Evolutionary conservation across 2,113 vertebrate genomes (phyloP).

Genomic region (Paramisgurnus dabryanus): DNA sequence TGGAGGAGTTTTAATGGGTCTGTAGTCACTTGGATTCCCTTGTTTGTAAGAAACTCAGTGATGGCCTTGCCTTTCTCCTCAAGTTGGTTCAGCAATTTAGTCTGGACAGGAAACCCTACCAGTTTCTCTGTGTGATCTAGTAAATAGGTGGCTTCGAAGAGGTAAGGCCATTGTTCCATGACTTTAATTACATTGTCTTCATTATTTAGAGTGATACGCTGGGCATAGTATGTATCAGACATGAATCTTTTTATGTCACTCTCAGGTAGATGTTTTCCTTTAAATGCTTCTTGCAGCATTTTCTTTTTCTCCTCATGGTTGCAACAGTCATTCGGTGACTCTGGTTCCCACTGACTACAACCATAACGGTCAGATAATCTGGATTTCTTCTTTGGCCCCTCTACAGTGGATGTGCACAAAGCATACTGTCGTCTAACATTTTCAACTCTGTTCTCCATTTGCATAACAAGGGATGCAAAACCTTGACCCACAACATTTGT

Average conservation of each 20-base stretch:
- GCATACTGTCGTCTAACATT: background rate
- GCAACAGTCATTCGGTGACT: background rate
- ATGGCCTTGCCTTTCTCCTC: background rate
- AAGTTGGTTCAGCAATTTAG: background rate
- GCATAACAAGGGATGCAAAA: constrained; percentile 6
- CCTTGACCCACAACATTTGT: background rate
- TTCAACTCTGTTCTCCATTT: constrained; percentile 15
- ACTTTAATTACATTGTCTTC: background rate
- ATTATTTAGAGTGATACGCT: constrained; percentile 1
- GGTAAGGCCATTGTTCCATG: constrained; percentile 6
- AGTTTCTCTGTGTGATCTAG: constrained; percentile 15
- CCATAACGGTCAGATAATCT: background rate
- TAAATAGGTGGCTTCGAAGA: constrained; percentile 24
- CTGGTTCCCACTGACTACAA: background rate
- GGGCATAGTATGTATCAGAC: constrained; percentile 17
- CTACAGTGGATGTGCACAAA: background rate
- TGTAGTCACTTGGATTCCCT: background rate
- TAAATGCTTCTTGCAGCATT: background rate
- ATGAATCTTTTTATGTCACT: background rate
- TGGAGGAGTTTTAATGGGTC: constrained; percentile 9
- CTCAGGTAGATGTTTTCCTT: background rate
- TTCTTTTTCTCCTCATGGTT: background rate
- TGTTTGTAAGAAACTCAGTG: background rate
- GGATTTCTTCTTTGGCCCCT: background rate
- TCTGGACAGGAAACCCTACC: background rate